Evolutionary conservation across 1,140 invertebrate species (phyloP), one percentile per base, ranked within the genome.

Genomic region (Belonocnema kinseyi): DNA sequence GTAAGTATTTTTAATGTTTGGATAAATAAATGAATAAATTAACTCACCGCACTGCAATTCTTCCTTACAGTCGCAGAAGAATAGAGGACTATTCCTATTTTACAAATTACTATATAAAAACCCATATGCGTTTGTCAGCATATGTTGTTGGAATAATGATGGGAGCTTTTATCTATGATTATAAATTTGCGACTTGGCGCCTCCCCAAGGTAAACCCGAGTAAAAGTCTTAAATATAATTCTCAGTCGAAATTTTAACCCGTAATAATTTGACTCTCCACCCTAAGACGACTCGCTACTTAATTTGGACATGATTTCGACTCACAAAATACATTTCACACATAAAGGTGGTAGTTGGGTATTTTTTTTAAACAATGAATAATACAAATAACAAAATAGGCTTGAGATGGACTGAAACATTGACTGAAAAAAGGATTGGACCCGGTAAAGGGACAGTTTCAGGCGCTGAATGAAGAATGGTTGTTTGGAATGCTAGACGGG

Each of bases 141-240:
- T 88, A 86, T 76, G 77, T 86, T 12, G 70, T 86, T n/a, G 86
- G 86, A 74, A 77, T 88, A 50, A 74, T 88, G 2, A 19, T 72
- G 19, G 86, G n/a, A n/a, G n/a, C n/a, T n/a, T n/a, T n/a, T n/a
- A n/a, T n/a, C n/a, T n/a, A n/a, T n/a, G n/a, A 33, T 33, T 33
- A 33, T 33, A 70, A 80, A 40, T 72, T 70, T 50, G 70, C 78
- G 5, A 80, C 76, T n/a, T 85, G 83, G 83, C 78, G 75, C 61
- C 72, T 87, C 4, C 58, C 85, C 17, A 85, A 85, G 77, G 86
- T 86, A 76, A 73, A 56, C 21, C 7, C 0, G 50, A 54, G 51
- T 33, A 66, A 61, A 51, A 53, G 73, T 53, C 46, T 58, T 46
- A 11, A 16, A 26, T 26, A 26, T 26, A 26, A 2, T 26, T 3